Evolutionary conservation across 2,888 invertebrate genomes (phyloP).

Genomic region (Flexamia atlantica): DNA sequence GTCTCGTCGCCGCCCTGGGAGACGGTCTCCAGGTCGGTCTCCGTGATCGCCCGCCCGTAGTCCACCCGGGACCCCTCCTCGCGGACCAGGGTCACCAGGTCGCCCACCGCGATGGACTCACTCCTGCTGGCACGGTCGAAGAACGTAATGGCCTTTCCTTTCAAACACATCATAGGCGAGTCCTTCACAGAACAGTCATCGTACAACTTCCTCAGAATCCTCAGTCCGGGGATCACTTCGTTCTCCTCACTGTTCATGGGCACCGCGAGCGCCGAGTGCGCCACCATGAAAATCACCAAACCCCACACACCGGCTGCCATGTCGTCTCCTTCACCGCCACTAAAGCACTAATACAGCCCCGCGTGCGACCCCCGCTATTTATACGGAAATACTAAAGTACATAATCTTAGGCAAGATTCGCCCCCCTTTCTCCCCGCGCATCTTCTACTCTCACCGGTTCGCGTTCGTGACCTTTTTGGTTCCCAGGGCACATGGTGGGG

Average conservation of each 20-base stretch:
- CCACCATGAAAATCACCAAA: constrained; percentile 44
- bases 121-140: constrained; percentile 86
- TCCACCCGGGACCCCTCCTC: constrained; percentile 76
- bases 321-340: neutral
- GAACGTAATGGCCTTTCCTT: constrained; percentile 86
- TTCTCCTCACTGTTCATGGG: constrained; percentile 75
- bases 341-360: constrained; percentile 35
- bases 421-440: constrained; percentile 57
- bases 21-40: constrained; percentile 85
- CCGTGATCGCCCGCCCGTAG: constrained; percentile 80
- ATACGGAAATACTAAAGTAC: constrained; percentile 62
- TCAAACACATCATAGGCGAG: constrained; percentile 83
- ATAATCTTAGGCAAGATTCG: constrained; percentile 59
- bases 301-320: constrained; percentile 51
- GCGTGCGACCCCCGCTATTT: constrained; percentile 57
- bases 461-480: constrained; percentile 59
- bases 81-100: constrained; percentile 75
- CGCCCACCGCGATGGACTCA: constrained; percentile 76
- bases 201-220: constrained; percentile 76
- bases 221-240: constrained; percentile 75
- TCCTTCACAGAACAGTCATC: constrained; percentile 84
- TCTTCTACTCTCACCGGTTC: constrained; percentile 56
- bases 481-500: constrained; percentile 46
- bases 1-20: constrained; percentile 75
- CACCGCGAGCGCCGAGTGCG: constrained; percentile 42